Conservation (phyloP, 2,113 vertebrate genomes). For the Pygoscelis adeliae region DNA sequence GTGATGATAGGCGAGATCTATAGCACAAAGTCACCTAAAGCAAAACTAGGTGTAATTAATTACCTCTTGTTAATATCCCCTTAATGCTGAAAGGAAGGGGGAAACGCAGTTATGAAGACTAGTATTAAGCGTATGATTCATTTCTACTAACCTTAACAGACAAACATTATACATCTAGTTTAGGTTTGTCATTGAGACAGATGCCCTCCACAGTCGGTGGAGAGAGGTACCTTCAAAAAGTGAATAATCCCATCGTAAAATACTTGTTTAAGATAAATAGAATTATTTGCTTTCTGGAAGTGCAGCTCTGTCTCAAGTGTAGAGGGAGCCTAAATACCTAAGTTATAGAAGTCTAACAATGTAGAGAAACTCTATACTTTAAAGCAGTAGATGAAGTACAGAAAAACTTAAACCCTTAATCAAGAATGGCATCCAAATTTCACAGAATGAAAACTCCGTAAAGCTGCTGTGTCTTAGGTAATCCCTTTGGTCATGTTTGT, state of each 20-base stretch:
- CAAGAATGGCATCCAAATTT: background rate
- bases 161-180: background rate
- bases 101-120: background rate
- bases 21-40: background rate
- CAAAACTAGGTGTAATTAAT: background rate
- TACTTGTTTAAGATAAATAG: background rate
- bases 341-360: background rate
- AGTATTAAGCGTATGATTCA: background rate
- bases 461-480: background rate
- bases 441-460: background rate
- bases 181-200: background rate
- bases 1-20: accelerated
- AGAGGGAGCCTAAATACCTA: background rate
- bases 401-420: background rate
- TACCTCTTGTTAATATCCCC: background rate
- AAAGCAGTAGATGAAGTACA: background rate
- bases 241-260: background rate
- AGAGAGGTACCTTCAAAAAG: background rate
- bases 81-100: background rate
- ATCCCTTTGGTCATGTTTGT: background rate
- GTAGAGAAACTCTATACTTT: background rate
- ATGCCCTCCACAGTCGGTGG: background rate
- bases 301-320: background rate
- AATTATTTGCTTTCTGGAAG: background rate
- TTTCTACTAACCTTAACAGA: background rate